These are phyloP conservation scores for Drosophila ficusphila DNA, from an alignment of 1,140 invertebrate genomes.

Conservation along the genomic window DNA sequence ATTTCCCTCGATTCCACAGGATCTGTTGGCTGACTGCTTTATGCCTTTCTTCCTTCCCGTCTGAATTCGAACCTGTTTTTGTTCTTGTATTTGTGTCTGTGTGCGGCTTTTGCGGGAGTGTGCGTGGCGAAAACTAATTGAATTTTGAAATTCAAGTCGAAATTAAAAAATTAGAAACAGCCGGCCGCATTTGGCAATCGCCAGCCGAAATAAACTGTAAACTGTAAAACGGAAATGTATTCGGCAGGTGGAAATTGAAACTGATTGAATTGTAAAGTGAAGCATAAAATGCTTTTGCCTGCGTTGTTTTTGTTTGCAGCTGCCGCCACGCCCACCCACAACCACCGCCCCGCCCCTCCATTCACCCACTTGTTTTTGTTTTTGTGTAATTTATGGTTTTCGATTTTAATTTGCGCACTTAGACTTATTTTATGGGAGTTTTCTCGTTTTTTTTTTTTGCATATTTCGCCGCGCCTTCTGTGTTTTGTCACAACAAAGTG, in stretches of 20 bases:
- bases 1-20: conserved; percentile 15
- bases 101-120: not conserved
- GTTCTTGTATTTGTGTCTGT: not conserved
- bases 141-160: conserved; percentile 75
- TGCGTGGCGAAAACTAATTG: conserved; percentile 61
- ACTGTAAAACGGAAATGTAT: conserved; percentile 77
- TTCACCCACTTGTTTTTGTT: conserved; percentile 1
- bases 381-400: conserved; percentile 70
- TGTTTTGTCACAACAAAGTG: conserved; percentile 52
- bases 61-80: not conserved
- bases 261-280: conserved; percentile 80
- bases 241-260: conserved; percentile 81
- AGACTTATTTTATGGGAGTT: conserved; percentile 61
- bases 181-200: conserved; percentile 16
- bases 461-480: conserved; percentile 47
- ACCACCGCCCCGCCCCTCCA: not conserved
- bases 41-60: conserved; percentile 40
- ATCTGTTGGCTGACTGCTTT: conserved; percentile 39
- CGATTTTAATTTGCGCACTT: conserved; percentile 77
- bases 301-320: conserved; percentile 41
- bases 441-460: conserved; percentile 31
- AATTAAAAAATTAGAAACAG: conserved; percentile 77
- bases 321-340: conserved; percentile 30
- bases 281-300: conserved; percentile 66
- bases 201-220: conserved; percentile 67